Evolutionary conservation across 2,797 vertebrate genomes (phyloP), one percentile per base, ranked within the genome.

Genomic region (Percopsis omiscomaycus): DNA sequence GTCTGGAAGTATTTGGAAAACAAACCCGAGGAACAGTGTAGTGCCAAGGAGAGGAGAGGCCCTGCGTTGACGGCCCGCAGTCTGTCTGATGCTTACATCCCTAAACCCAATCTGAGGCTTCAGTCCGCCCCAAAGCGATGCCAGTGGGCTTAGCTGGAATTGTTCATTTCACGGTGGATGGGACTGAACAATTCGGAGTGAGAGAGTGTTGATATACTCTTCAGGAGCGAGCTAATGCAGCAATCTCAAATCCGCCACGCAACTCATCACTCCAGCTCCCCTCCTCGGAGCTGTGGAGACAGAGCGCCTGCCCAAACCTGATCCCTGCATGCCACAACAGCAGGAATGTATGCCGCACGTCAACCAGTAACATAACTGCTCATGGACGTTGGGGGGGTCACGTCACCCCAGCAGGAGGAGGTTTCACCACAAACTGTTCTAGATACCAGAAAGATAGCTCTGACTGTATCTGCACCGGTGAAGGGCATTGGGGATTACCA

Each of bases 141-240:
- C 86, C 79, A 78, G 80, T 75, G 73, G 82, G 82, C 78, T 88
- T 86, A 84, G 85, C 79, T 86, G 84, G 82, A 84, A 88, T 84
- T 84, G 84, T 86, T 89, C 79, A 89, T 87, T 89, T 89, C 86
- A 89, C 80, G 78, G 84, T 83, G 77, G 55, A 86, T 81, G 75
- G 79, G 81, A 75, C 64, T 52, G 79, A 84, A 83, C 80, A 82
- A 81, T 82, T 75, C 70, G 32, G 54, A 42, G 45, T 37, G 60
- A 13, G 62, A 9, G 52, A 47, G 65, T 78, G 78, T 77, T 75
- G 83, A 84, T 84, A 49, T 50, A 73, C 69, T 73, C 74, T 71
- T 85, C 69, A 78, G 74, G 73, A 77, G 82, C 51, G 47, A 3
- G 81, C 78, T 79, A 84, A 87, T 69, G 73, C 80, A 71, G 77